Conservation (phyloP, 2,797 vertebrate species). For the Sebastiscus tertius region DNA sequence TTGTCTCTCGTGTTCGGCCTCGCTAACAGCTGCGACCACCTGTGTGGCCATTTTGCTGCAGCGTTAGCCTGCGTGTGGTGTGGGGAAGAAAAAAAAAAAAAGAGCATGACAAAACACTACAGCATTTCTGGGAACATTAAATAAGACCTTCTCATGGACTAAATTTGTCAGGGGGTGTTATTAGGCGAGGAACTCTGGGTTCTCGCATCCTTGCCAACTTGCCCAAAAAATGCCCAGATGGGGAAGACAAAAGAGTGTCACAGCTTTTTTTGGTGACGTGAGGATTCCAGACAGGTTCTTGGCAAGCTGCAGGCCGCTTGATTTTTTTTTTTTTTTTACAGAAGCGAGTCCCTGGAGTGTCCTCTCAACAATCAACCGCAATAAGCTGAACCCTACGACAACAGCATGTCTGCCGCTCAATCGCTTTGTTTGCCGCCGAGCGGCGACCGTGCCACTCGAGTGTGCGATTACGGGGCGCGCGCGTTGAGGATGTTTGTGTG, state of each 20-base stretch:
- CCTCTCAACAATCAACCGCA: slow-evolving; percentile 54
- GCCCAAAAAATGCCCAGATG: slow-evolving; percentile 44
- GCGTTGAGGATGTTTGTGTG: background rate
- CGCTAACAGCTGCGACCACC: slow-evolving; percentile 72
- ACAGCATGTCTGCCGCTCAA: slow-evolving; percentile 25
- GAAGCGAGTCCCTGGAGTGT: slow-evolving; percentile 40
- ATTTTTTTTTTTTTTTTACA: slow-evolving; percentile 22
- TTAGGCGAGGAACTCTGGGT: slow-evolving; percentile 22
- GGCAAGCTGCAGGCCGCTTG: slow-evolving; percentile 42
- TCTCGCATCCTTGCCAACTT: slow-evolving; percentile 57
- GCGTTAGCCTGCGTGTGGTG: slow-evolving; percentile 27
- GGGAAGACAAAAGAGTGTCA: slow-evolving; percentile 53
- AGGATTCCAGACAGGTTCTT: slow-evolving; percentile 56
- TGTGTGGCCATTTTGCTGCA: slow-evolving; percentile 71
- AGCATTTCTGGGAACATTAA: slow-evolving; percentile 30
- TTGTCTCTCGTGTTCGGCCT: slow-evolving; percentile 56
- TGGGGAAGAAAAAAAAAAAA: background rate
- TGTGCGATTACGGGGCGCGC: background rate
- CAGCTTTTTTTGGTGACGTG: slow-evolving; percentile 38
- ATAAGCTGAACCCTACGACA: slow-evolving; percentile 46
- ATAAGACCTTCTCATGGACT: slow-evolving; percentile 32
- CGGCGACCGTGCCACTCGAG: slow-evolving; percentile 18
- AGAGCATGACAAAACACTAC: slow-evolving; percentile 11
- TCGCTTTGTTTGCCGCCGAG: slow-evolving; percentile 33
- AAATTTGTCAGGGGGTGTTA: slow-evolving; percentile 20